Conservation (phyloP, 2,113 vertebrate species). For the Gopherus flavomarginatus region DNA sequence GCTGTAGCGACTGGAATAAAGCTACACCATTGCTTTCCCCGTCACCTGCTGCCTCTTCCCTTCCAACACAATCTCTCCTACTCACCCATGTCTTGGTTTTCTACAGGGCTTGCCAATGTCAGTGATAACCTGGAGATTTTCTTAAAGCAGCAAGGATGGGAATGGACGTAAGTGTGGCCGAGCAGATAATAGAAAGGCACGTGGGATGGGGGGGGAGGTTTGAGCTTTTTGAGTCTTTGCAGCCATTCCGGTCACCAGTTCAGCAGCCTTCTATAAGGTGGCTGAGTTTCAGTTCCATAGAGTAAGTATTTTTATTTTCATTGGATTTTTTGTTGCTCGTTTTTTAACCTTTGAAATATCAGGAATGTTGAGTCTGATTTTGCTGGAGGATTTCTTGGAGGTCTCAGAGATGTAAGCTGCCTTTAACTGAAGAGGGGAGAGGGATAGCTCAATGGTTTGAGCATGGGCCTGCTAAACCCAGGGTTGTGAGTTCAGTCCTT, state of each 20-base stretch:
- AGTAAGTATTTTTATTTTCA: background rate
- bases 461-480: too few species aligned
- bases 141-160: slow-evolving; percentile 86
- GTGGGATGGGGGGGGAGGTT: background rate
- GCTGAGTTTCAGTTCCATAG: background rate
- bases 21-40: background rate
- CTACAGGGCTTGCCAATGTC: slow-evolving; percentile 83
- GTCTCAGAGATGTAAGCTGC: background rate
- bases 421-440: background rate
- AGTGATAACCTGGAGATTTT: slow-evolving; percentile 86
- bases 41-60: background rate
- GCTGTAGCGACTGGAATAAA: background rate
- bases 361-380: background rate
- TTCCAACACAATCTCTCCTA: background rate
- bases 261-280: background rate
- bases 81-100: rapidly evolving
- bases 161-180: slow-evolving; percentile 89
- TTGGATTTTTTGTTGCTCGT: too few species aligned
- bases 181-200: too few species aligned
- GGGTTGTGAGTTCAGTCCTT: too few species aligned
- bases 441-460: too few species aligned
- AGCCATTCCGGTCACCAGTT: background rate
- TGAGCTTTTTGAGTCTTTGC: rapidly evolving
- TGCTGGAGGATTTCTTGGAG: background rate
- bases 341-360: background rate